Evolutionary conservation across 2,113 vertebrate genomes (phyloP).

Genomic region (Athene cunicularia): DNA sequence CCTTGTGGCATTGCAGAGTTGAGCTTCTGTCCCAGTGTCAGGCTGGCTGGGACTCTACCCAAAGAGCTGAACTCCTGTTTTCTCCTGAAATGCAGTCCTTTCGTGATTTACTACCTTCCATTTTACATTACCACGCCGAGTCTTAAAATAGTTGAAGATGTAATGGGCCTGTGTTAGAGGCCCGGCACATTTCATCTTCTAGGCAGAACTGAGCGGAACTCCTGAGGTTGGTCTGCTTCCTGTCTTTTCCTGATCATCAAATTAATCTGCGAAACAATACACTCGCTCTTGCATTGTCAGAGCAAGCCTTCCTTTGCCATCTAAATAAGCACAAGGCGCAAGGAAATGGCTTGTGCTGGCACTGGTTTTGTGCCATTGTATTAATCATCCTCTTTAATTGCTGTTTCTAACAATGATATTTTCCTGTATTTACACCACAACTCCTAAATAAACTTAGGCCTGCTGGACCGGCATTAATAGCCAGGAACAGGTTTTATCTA

Average conservation of each 20-base stretch:
- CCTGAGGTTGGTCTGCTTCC: background rate
- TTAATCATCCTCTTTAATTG: constrained; percentile 30
- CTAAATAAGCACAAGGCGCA: background rate
- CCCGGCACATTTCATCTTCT: background rate
- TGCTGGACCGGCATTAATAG: background rate
- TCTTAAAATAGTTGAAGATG: background rate
- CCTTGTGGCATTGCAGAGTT: fast-evolving
- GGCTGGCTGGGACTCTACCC: background rate
- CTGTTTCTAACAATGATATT: background rate
- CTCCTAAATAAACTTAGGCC: constrained; percentile 7
- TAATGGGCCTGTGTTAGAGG: background rate
- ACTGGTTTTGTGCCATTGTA: background rate
- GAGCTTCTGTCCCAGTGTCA: background rate
- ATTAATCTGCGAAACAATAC: background rate
- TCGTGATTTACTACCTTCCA: background rate
- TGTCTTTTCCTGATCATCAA: background rate
- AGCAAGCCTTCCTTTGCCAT: background rate
- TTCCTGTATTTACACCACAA: constrained; percentile 35
- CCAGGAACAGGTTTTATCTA: background rate
- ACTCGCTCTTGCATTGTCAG: background rate
- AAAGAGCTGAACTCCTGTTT: background rate
- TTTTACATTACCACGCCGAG: background rate
- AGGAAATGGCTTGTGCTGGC: background rate
- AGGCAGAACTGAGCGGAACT: background rate
- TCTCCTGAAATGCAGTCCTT: background rate